Conservation (phyloP, 2,888 invertebrate genomes). For the Euclidia mi region DNA sequence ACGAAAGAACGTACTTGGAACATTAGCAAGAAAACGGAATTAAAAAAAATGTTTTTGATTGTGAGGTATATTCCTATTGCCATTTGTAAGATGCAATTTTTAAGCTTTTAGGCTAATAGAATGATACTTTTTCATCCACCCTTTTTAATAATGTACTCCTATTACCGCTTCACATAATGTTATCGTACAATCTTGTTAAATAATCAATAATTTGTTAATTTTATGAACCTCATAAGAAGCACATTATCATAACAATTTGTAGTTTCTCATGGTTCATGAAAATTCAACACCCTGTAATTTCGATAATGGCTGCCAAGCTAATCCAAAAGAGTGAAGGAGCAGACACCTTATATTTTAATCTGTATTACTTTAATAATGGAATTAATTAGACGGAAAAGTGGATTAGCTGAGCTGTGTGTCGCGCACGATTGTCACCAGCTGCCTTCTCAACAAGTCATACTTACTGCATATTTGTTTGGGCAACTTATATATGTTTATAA, state of each 20-base stretch:
- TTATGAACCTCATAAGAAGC: neutral
- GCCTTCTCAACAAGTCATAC: conserved; percentile 64
- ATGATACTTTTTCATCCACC: no score
- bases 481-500: no score
- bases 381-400: conserved; percentile 81
- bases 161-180: no score
- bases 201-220: neutral
- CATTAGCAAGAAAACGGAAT: no score
- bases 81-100: no score
- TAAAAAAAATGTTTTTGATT: no score
- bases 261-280: conserved; percentile 19
- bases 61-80: no score
- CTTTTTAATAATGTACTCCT: no score
- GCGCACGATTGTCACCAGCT: conserved; percentile 78
- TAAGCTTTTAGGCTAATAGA: no score
- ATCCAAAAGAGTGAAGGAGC: conserved; percentile 52
- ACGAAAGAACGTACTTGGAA: no score
- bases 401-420: conserved; percentile 75
- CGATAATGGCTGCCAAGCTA: conserved; percentile 20
- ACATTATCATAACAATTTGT: neutral
- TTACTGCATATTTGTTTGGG: conserved; percentile 22
- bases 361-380: conserved; percentile 70
- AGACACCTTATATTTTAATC: conserved; percentile 65
- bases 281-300: conserved; percentile 20
- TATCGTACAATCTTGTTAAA: no score